Evolutionary conservation across 1,140 invertebrate genomes (phyloP), one percentile per base, ranked within the genome.

Genomic region (Lasaia peninsularis): DNA sequence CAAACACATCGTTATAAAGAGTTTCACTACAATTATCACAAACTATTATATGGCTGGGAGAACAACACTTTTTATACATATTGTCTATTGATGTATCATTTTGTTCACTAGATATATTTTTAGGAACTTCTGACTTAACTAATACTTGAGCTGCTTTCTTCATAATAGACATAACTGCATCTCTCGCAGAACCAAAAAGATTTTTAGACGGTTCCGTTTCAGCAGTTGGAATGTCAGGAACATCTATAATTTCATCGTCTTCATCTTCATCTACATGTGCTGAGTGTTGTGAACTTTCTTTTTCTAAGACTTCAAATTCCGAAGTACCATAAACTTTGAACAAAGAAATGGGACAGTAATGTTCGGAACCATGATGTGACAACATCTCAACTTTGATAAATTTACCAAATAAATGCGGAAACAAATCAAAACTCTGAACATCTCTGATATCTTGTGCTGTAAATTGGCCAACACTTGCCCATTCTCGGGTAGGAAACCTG

Each of bases 281-380:
- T 5, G 81, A 72, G 58, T 93, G 91, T 48, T 87, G 89, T 10
- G 91, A 91, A 52, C 93, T 94, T 70, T 95, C 94, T 31, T 94
- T 95, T 77, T 96, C 94, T 2, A 96, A 82, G 8, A 97, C 96
- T 82, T 97, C 96, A 76, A 96, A 96, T 77, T 97, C 96, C 40
- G 95, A 96, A 2, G 96, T 97, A 6, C 98, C 98, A 79, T 96
- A 98, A 3, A 97, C 95, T 34, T 96, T 92, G 84, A 98, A 96
- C 11, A 98, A 89, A 4, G 96, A 98, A 48, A 99, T 91, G 0
- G 98, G 98, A 86, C 99, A 99, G 78, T 97, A 99, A 80, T 99
- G 98, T 87, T 99, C 98, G 2, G 94, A 94, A 9, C 98, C 98
- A 77, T 99, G 97, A 85, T 99, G 96, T 12, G 96, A 96, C 54